Percentiles rank a stretch among this genome's conserved stretches.
Conservation (phyloP, 2,888 invertebrate genomes). For the Metacarcinus magister region DNA sequence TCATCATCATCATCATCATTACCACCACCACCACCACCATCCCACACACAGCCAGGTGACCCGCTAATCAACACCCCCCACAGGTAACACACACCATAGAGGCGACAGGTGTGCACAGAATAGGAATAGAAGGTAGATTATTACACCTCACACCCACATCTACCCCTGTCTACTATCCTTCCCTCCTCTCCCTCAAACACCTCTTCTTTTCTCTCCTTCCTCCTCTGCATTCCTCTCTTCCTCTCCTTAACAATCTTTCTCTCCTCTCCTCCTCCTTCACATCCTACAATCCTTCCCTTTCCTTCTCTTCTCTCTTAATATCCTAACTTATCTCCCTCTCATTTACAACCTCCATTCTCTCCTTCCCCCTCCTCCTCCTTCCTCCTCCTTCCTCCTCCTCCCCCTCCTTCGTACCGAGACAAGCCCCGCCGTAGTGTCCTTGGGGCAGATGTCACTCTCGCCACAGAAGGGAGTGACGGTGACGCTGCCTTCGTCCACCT, state of each 20-base stretch:
- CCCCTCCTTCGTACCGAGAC: slow-evolving; percentile 74
- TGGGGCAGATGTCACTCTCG: slow-evolving; percentile 87
- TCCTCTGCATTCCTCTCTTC: background rate
- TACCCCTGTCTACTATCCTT: too few relatives aligned
- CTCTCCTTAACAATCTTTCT: background rate
- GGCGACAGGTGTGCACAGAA: too few relatives aligned
- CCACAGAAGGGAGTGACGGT: slow-evolving; percentile 87
- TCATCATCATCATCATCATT: too few relatives aligned
- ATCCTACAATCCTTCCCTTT: background rate
- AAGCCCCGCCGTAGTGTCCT: slow-evolving; percentile 83
- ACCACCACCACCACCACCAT: too few relatives aligned
- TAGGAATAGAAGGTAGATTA: too few relatives aligned
- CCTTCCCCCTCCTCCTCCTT: background rate
- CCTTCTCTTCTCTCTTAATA: background rate
- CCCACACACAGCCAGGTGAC: too few relatives aligned
- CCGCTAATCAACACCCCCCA: too few relatives aligned
- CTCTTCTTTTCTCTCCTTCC: background rate
- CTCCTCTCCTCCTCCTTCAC: background rate
- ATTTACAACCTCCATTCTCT: background rate
- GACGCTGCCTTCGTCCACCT: slow-evolving; percentile 85
- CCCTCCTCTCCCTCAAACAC: background rate
- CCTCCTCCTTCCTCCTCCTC: background rate
- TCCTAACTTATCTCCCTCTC: background rate
- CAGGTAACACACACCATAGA: too few relatives aligned
- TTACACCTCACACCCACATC: too few relatives aligned